phyloP scores from a whole-genome alignment of 64 coral and sea anemone species.

The Hydrozoanthus tunicans region DNA sequence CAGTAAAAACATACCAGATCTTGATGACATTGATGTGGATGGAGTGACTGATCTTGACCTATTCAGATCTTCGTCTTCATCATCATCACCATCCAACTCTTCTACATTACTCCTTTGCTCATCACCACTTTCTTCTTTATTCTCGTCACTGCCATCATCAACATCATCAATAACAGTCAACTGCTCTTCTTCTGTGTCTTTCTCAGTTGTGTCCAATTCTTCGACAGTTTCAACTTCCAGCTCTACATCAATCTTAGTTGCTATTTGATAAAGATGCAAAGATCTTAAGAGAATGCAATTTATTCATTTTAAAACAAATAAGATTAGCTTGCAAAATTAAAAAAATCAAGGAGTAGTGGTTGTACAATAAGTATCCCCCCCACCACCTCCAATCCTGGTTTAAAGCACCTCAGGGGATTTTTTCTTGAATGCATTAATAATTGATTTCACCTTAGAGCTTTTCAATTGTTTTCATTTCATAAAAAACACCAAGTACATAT shows the following conservation, averaged over 20 bases:
- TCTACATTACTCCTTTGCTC: constrained; percentile 60
- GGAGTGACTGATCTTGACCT: constrained; percentile 69
- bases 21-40: constrained; percentile 69
- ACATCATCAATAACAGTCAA: constrained; percentile 94
- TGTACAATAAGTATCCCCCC: too few relatives aligned
- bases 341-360: neutral
- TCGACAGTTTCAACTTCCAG: constrained; percentile 22
- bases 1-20: constrained; percentile 70
- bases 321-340: neutral
- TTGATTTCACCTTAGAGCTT: too few relatives aligned
- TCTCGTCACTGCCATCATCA: constrained; percentile 53
- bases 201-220: constrained; percentile 57
- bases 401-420: too few relatives aligned
- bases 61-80: constrained; percentile 11
- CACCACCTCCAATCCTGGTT: too few relatives aligned
- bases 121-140: constrained; percentile 27
- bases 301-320: neutral
- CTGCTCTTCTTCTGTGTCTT: constrained; percentile 65
- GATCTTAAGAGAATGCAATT: neutral
- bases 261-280: neutral
- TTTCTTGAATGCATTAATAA: too few relatives aligned
- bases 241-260: constrained; percentile 4
- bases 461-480: too few relatives aligned
- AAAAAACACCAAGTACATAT: too few relatives aligned
- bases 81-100: constrained; percentile 53